These are phyloP conservation scores for Typhlomys cinereus DNA, from an alignment of 2,113 vertebrate species.

Conservation along the genomic window DNA sequence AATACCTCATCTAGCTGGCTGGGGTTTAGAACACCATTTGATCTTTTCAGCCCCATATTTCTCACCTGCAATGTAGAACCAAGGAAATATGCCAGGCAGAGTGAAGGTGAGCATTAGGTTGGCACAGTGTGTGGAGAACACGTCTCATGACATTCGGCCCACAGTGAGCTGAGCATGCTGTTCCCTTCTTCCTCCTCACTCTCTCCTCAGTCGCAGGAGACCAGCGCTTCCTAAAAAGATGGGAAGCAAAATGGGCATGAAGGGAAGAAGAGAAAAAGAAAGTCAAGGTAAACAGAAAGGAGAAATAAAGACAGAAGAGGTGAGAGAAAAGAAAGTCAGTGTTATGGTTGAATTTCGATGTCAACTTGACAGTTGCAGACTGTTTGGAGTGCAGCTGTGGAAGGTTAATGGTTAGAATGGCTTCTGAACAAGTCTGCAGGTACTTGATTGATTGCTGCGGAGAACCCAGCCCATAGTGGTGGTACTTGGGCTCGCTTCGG, in stretches of 20 bases:
- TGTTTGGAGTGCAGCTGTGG: too few species aligned
- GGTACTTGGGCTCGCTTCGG: too few species aligned
- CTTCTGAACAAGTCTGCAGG: too few species aligned
- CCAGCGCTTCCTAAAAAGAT: background rate
- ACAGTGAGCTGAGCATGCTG: accelerated
- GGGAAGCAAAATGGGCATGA: background rate
- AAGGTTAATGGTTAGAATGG: too few species aligned
- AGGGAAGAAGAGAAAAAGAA: background rate
- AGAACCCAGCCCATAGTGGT: too few species aligned
- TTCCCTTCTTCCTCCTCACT: too few species aligned
- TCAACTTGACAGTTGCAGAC: too few species aligned
- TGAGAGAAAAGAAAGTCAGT: background rate
- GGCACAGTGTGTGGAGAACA: background rate
- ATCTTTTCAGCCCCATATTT: background rate
- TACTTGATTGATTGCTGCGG: too few species aligned
- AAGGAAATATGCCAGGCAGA: background rate
- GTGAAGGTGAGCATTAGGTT: background rate
- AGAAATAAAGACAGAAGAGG: background rate
- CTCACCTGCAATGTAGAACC: background rate
- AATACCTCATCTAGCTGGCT: background rate
- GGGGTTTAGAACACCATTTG: background rate
- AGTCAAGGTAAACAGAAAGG: background rate
- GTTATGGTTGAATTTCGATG: too few species aligned
- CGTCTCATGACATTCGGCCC: background rate
- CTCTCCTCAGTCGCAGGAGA: background rate